Conservation (phyloP, 2,888 invertebrate genomes). For the Tromatobia lineatoria region DNA sequence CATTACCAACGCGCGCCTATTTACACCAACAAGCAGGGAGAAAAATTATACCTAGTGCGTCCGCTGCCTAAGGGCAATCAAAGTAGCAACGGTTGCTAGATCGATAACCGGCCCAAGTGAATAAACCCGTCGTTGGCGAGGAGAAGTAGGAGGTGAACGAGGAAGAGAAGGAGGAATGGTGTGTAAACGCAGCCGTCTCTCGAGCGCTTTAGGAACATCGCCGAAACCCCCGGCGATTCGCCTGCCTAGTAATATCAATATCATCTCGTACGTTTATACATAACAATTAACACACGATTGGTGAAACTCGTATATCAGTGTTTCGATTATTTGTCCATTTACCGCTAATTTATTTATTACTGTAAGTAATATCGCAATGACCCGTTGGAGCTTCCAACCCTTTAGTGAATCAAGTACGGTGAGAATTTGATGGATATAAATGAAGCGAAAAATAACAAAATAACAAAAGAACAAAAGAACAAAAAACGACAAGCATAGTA, state of each 20-base stretch:
- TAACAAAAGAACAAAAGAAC: constrained; percentile 31
- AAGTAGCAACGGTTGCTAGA: constrained; percentile 84
- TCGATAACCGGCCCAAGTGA: constrained; percentile 66
- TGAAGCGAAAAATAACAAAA: constrained; percentile 63
- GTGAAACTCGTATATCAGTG: constrained; percentile 80
- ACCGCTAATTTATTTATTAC: constrained; percentile 81
- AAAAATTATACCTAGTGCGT: constrained; percentile 98
- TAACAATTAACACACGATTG: constrained; percentile 67
- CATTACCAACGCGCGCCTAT: constrained; percentile 99
- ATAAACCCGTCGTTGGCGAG: constrained; percentile 16
- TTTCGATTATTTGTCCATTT: constrained; percentile 81
- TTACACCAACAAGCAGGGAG: constrained; percentile 98
- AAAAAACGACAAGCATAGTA: constrained; percentile 25
- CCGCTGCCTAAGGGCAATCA: constrained; percentile 91
- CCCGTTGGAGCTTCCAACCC: constrained; percentile 73
- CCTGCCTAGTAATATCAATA: constrained; percentile 75
- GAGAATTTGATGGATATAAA: constrained; percentile 51
- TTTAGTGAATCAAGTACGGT: constrained; percentile 61
- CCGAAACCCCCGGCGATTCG: constrained; percentile 60
- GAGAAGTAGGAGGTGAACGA: constrained; percentile 10
- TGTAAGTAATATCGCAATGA: constrained; percentile 74
- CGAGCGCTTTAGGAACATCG: constrained; percentile 60
- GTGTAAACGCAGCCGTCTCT: constrained; percentile 48
- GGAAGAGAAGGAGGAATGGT: constrained; percentile 28
- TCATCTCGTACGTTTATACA: constrained; percentile 83